Evolutionary conservation across 1,140 invertebrate species (phyloP).

Genomic region (Dermatophagoides farinae): DNA sequence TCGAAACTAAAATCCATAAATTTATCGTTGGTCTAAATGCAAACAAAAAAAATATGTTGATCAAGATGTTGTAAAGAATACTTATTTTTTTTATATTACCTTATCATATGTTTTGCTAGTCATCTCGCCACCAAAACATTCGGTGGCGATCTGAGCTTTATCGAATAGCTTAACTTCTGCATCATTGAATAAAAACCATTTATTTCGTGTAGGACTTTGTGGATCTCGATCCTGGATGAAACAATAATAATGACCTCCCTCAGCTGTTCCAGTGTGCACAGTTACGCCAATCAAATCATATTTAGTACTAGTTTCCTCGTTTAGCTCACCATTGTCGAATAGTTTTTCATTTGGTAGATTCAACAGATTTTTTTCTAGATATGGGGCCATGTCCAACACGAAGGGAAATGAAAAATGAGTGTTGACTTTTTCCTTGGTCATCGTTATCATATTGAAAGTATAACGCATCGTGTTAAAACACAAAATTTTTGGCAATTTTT

Average conservation of each 20-base stretch:
- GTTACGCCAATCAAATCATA: slow-evolving; percentile 88
- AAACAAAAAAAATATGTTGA: background rate
- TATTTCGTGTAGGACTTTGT: slow-evolving; percentile 28
- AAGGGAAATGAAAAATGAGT: slow-evolving; percentile 92
- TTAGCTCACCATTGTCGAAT: slow-evolving; percentile 20
- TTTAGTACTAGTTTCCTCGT: slow-evolving; percentile 32
- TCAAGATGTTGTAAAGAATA: background rate
- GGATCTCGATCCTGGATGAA: slow-evolving; percentile 60
- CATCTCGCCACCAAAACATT: slow-evolving; percentile 93
- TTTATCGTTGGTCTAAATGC: slow-evolving; percentile 62
- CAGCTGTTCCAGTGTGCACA: slow-evolving; percentile 84
- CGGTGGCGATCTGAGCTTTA: slow-evolving; percentile 70
- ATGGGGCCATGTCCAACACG: slow-evolving; percentile 73
- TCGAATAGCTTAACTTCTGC: slow-evolving; percentile 89
- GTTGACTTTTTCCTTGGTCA: slow-evolving; percentile 91
- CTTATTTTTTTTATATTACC: background rate
- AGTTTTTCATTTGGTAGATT: slow-evolving; percentile 24
- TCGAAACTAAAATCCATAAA: slow-evolving; percentile 94
- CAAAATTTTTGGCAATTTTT: slow-evolving; percentile 70
- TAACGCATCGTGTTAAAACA: slow-evolving; percentile 97
- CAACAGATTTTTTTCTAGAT: slow-evolving; percentile 78
- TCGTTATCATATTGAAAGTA: slow-evolving; percentile 90
- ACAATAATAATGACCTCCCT: slow-evolving; percentile 89
- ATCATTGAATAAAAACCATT: slow-evolving; percentile 76
- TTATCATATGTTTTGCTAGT: slow-evolving; percentile 81